These are phyloP conservation scores for Craseonycteris thonglongyai DNA, from an alignment of 2,113 vertebrate genomes.

Conservation along the genomic window DNA sequence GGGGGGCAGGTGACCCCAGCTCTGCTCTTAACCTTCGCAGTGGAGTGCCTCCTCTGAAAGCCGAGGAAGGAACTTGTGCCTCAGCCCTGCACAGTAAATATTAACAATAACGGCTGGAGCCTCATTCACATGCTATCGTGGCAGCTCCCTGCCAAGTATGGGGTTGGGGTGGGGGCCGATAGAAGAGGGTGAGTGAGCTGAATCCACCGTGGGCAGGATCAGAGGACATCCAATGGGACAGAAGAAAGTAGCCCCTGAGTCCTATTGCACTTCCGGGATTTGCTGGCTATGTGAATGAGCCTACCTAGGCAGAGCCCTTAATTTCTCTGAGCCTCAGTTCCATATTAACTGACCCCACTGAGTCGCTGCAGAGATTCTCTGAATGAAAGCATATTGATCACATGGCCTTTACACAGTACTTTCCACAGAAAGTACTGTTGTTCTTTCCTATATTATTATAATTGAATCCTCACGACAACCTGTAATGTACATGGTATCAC, in stretches of 20 bases:
- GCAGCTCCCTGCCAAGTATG: background rate
- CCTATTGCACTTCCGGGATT: background rate
- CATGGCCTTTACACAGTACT: background rate
- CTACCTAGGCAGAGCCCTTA: background rate
- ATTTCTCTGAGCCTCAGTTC: background rate
- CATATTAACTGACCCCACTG: background rate
- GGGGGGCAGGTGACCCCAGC: background rate
- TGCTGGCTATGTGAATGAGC: background rate
- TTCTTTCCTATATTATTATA: background rate
- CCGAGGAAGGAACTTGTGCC: background rate
- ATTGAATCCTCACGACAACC: background rate
- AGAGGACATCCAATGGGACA: background rate
- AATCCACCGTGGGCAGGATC: background rate
- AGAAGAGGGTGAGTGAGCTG: background rate
- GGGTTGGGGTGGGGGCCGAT: no score
- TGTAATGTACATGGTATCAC: background rate
- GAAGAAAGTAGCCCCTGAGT: background rate
- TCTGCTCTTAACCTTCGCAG: background rate
- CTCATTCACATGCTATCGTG: no score
- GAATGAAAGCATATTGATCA: background rate
- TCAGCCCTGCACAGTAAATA: background rate
- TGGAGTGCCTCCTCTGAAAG: background rate
- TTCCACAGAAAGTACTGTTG: background rate
- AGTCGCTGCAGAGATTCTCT: background rate
- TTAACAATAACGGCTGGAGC: background rate